Percentiles rank a stretch among this genome's conserved stretches.
phyloP scores from a whole-genome alignment of 1,140 invertebrate genomes.

The Notospermus geniculatus region DNA sequence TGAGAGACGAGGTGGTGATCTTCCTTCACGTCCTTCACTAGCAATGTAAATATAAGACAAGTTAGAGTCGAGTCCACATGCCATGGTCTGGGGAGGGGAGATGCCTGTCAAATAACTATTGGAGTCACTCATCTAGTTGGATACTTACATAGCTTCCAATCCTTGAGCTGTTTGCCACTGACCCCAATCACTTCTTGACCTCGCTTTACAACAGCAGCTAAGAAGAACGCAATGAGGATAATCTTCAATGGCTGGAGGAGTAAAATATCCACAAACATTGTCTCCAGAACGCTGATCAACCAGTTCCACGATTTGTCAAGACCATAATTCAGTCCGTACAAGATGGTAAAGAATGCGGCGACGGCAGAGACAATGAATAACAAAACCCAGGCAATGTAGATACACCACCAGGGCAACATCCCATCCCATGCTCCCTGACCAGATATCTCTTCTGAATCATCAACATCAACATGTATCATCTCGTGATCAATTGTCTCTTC shows the following conservation, averaged over 20 bases:
- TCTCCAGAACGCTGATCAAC: slow-evolving; percentile 9
- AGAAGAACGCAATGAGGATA: slow-evolving; percentile 57
- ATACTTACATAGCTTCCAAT: no score
- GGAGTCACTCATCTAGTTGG: no score
- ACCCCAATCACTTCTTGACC: slow-evolving; percentile 45
- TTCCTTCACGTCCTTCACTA: no score
- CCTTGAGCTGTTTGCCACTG: no score
- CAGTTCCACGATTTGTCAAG: slow-evolving; percentile 32
- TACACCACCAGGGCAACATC: slow-evolving; percentile 34
- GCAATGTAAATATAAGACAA: no score
- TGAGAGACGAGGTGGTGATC: no score
- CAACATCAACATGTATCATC: no score
- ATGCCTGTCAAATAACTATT: no score
- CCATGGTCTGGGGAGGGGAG: no score
- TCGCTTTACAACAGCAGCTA: slow-evolving; percentile 59
- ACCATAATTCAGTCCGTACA: slow-evolving; percentile 39
- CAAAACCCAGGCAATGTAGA: slow-evolving; percentile 34
- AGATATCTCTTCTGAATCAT: not conserved
- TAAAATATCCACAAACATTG: not conserved
- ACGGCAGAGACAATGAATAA: slow-evolving; percentile 16
- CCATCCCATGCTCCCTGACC: not conserved
- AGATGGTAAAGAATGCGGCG: slow-evolving; percentile 34
- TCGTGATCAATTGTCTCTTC: no score
- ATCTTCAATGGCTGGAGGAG: slow-evolving; percentile 44
- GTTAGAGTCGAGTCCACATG: no score